Percentiles rank a stretch among this genome's conserved stretches.
Evolutionary conservation across 1,140 invertebrate genomes (phyloP).

Genomic region (Caenorhabditis elegans): WBcel235 BX284602.5:11873001-11873500

Average conservation of each 20-base stretch:
- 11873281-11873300: slow-evolving; percentile 34
- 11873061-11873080: background rate
- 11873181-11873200: background rate
- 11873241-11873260: slow-evolving; percentile 33
- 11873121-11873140: background rate
- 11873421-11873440: slow-evolving; percentile 35
- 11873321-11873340: slow-evolving; percentile 8
- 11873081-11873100: background rate
- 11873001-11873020: background rate
- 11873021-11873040: background rate
- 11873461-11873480: slow-evolving; percentile 29
- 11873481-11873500: slow-evolving; percentile 31
- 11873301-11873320: slow-evolving; percentile 31
- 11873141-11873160: background rate
- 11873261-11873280: slow-evolving; percentile 33
- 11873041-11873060: slow-evolving; percentile 1
- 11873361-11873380: slow-evolving; percentile 20
- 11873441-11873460: slow-evolving; percentile 29
- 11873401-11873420: slow-evolving; percentile 31
- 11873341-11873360: background rate
- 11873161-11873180: background rate
- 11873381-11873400: slow-evolving; percentile 26
- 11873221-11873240: background rate
- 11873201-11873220: background rate
- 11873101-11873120: background rate